These are phyloP conservation scores for Lepeophtheirus nordmannii DNA, from an alignment of 2,888 invertebrate species.

Conservation along the genomic window DNA sequence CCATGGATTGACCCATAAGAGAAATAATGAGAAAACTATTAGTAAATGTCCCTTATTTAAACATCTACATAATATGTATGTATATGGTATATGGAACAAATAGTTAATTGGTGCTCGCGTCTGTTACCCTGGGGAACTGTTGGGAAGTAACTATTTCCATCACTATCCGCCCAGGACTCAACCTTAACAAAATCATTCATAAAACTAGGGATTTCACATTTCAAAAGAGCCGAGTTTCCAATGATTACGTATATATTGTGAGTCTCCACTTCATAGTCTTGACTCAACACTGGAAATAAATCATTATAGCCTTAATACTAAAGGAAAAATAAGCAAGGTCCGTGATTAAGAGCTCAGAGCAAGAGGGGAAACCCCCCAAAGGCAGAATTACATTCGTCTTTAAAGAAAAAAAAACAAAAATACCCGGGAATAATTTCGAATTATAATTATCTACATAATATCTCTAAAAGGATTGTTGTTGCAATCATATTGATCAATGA, in stretches of 20 bases:
- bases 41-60: too few species aligned
- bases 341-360: too few species aligned
- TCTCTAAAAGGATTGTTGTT: too few species aligned
- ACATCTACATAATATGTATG: too few species aligned
- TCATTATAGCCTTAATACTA: background rate
- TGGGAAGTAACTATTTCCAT: conserved; percentile 31
- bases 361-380: background rate
- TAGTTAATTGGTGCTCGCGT: too few species aligned
- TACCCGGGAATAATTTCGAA: background rate
- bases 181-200: conserved; percentile 79
- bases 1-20: too few species aligned
- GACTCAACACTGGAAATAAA: conserved; percentile 56
- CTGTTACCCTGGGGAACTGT: background rate
- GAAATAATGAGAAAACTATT: too few species aligned
- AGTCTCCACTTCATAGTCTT: conserved; percentile 64
- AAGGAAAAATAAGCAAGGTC: too few species aligned
- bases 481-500: background rate
- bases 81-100: too few species aligned
- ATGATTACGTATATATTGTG: conserved; percentile 51
- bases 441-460: background rate
- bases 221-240: conserved; percentile 77
- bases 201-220: conserved; percentile 85
- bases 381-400: background rate
- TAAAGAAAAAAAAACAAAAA: background rate
- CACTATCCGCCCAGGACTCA: conserved; percentile 65